A percentile compares a stretch with the other conserved stretches of the same genome.
phyloP scores from a whole-genome alignment of 1,140 invertebrate genomes.

The Ephestia elutella region DNA sequence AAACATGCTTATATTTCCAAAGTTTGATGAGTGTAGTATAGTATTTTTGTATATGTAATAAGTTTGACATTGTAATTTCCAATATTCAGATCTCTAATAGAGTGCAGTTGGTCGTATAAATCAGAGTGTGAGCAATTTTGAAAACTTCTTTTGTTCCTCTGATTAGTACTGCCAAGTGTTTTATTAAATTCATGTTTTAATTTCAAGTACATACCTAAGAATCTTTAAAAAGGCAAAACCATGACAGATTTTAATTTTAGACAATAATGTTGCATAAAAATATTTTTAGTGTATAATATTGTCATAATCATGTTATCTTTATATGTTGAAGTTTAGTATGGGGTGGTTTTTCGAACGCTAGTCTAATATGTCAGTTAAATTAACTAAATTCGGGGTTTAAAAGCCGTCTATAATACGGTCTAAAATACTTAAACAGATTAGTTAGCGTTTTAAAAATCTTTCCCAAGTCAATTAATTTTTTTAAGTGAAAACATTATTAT shows the following conservation, averaged over 20 bases:
- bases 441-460: neutral
- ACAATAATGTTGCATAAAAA: neutral
- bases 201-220: neutral
- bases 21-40: neutral
- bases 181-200: neutral
- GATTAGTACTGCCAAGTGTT: no score
- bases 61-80: conserved; percentile 1
- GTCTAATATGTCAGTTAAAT: neutral
- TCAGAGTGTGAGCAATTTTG: no score
- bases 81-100: neutral
- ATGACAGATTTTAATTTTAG: neutral
- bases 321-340: neutral
- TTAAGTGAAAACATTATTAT: neutral
- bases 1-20: neutral
- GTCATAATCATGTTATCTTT: neutral
- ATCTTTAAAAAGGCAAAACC: neutral
- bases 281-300: neutral
- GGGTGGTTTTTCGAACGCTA: neutral
- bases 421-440: neutral
- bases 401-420: no score
- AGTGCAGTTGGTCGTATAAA: neutral
- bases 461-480: neutral
- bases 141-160: no score
- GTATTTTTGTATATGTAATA: neutral
- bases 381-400: no score